Evolutionary conservation across 2,888 invertebrate species (phyloP).

Genomic region (Venustoraphidia nigricollis): DNA sequence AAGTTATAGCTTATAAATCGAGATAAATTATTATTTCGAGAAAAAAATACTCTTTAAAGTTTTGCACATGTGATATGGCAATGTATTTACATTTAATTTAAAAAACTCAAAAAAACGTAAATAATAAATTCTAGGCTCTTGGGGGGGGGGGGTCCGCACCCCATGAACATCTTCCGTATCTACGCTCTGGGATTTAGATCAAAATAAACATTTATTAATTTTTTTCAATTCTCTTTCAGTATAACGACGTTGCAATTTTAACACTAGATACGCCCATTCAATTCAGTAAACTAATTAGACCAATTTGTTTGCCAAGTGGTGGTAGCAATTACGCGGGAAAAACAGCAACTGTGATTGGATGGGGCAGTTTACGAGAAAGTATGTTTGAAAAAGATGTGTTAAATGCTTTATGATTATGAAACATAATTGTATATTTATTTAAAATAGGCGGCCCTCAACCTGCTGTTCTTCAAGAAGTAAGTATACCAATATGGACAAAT

Average conservation of each 20-base stretch:
- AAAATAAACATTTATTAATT: too few species aligned
- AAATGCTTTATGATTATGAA: not conserved
- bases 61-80: too few species aligned
- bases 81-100: too few species aligned
- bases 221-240: slow-evolving; percentile 31
- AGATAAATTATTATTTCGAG: too few species aligned
- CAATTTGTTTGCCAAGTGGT: slow-evolving; percentile 48
- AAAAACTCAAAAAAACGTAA: too few species aligned
- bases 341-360: slow-evolving; percentile 70
- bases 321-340: slow-evolving; percentile 48
- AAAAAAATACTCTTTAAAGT: too few species aligned
- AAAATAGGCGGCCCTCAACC: slow-evolving; percentile 64
- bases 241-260: slow-evolving; percentile 71
- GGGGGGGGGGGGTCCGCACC: too few species aligned
- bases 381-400: slow-evolving; percentile 19
- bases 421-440: not conserved
- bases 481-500: slow-evolving; percentile 72
- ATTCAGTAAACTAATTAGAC: slow-evolving; percentile 54
- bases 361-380: slow-evolving; percentile 76
- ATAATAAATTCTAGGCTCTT: too few species aligned
- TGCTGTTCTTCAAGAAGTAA: slow-evolving; percentile 64
- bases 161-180: too few species aligned
- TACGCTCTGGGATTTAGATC: too few species aligned
- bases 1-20: too few species aligned
- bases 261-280: slow-evolving; percentile 62